Conservation (phyloP, 2,888 invertebrate species). For the Tinea semifulvella region DNA sequence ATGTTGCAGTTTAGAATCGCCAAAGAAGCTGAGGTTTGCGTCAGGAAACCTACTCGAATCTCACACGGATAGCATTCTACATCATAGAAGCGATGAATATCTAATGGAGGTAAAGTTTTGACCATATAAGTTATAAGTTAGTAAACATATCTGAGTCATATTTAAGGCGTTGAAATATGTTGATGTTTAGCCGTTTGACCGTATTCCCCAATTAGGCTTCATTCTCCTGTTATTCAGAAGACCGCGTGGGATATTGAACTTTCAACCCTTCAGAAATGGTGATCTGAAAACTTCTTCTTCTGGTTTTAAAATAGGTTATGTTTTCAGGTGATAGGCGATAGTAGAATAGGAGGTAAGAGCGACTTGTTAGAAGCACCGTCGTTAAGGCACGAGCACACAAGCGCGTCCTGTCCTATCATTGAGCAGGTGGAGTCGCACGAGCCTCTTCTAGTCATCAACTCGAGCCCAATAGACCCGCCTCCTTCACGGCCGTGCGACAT, state of each 20-base stretch:
- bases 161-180: no score
- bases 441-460: conserved; percentile 18
- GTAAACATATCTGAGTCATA: no score
- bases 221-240: no score
- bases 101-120: conserved; percentile 47
- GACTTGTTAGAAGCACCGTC: conserved; percentile 57
- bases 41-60: conserved; percentile 72
- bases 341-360: conserved; percentile 59
- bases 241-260: no score
- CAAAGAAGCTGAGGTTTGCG: conserved; percentile 83
- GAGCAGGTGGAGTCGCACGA: conserved; percentile 43
- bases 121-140: no score
- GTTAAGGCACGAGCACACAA: conserved; percentile 59
- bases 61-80: conserved; percentile 57
- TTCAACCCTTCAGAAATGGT: no score
- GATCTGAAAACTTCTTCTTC: no score
- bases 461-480: conserved; percentile 20
- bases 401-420: conserved; percentile 78
- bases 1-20: conserved; percentile 84
- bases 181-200: no score
- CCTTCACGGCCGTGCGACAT: conserved; percentile 34
- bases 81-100: conserved; percentile 60
- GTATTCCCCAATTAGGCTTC: no score
- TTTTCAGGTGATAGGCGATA: conserved; percentile 65
- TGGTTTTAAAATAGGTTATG: no score